A percentile compares a stretch with the other conserved stretches of the same genome.
Conservation (phyloP, 2,888 invertebrate genomes). For the Pseudanteris insignis region DNA sequence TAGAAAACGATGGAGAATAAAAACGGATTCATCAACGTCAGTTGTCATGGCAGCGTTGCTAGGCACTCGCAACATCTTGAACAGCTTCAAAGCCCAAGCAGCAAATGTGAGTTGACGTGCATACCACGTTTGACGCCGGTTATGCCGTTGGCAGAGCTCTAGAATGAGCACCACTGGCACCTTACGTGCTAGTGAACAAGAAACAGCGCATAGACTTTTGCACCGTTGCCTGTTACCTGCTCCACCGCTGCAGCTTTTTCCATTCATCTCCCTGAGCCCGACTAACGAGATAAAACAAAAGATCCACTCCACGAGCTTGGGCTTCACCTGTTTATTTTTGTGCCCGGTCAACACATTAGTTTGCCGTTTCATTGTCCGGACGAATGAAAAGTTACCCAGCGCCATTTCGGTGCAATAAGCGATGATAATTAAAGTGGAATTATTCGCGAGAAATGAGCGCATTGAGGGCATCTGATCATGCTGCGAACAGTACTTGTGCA, state of each 20-base stretch:
- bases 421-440: slow-evolving; percentile 31
- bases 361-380: slow-evolving; percentile 12
- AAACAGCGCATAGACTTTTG: slow-evolving; percentile 11
- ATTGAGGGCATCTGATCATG: slow-evolving; percentile 14
- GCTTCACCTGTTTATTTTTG: slow-evolving; percentile 41
- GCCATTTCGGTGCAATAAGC: slow-evolving; percentile 15
- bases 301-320: slow-evolving; percentile 21
- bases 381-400: slow-evolving; percentile 20
- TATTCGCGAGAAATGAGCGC: slow-evolving; percentile 6
- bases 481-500: slow-evolving; percentile 13
- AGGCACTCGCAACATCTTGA: too few species aligned
- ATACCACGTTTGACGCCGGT: too few species aligned
- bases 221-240: slow-evolving; percentile 30
- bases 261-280: slow-evolving; percentile 37
- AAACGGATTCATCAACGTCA: too few species aligned
- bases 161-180: slow-evolving; percentile 28
- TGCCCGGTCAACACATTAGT: slow-evolving; percentile 14
- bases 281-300: slow-evolving; percentile 44
- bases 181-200: slow-evolving; percentile 16
- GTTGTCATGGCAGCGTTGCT: too few species aligned
- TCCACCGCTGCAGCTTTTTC: slow-evolving; percentile 41
- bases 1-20: too few species aligned
- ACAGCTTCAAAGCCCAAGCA: too few species aligned
- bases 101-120: too few species aligned
- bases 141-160: too few species aligned